Conservation (phyloP, 2,888 invertebrate genomes). For the Catocala fraxini region DNA sequence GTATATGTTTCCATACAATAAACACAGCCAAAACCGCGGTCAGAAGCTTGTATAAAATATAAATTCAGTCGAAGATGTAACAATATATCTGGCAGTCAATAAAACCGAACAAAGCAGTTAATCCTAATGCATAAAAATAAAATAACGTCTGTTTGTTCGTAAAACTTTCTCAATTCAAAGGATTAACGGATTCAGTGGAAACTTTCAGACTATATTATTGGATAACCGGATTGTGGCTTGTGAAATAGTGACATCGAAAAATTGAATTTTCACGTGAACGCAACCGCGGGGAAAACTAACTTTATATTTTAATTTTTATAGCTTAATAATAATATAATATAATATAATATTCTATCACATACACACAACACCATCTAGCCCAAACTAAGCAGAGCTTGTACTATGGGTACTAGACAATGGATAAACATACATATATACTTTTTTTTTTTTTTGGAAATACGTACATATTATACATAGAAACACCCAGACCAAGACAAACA, state of each 20-base stretch:
- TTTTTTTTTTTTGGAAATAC: too few relatives aligned
- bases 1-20: too few relatives aligned
- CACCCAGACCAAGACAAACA: too few relatives aligned
- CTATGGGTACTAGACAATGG: too few relatives aligned
- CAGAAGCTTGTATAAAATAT: too few relatives aligned
- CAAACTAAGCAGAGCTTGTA: too few relatives aligned
- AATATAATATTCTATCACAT: too few relatives aligned
- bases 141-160: conserved; percentile 29
- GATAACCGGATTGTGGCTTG: conserved; percentile 18
- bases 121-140: conserved; percentile 33
- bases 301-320: not conserved
- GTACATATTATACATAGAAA: too few relatives aligned
- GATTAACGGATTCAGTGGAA: conserved; percentile 40
- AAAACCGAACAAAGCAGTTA: conserved; percentile 5
- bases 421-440: too few relatives aligned
- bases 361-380: too few relatives aligned
- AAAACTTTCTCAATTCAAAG: conserved; percentile 34
- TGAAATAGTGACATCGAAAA: conserved; percentile 23
- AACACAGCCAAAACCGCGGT: too few relatives aligned
- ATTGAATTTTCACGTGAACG: conserved; percentile 19
- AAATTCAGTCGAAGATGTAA: not conserved
- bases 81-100: not conserved
- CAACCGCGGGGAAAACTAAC: conserved; percentile 3
- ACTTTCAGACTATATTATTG: conserved; percentile 29
- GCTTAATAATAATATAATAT: too few relatives aligned